These are phyloP conservation scores for Lepetodrilus schrolli DNA, from an alignment of 2,888 invertebrate species.

Conservation along the genomic window DNA sequence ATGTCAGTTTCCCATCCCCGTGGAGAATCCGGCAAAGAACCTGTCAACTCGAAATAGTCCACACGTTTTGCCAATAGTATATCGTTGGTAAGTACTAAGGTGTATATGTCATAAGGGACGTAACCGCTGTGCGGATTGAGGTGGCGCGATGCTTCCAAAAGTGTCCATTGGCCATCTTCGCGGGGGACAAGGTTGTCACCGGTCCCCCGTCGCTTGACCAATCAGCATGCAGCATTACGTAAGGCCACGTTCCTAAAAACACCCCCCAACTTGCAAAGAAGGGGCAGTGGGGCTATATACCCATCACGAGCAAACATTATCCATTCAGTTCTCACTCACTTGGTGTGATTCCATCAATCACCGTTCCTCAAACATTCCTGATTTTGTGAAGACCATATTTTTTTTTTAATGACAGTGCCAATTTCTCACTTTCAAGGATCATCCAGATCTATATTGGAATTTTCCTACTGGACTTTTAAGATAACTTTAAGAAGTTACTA, in stretches of 20 bases:
- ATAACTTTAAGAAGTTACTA: too few species aligned
- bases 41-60: background rate
- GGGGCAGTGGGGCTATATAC: background rate
- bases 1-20: background rate
- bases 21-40: background rate
- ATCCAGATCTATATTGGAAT: too few species aligned
- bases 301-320: background rate
- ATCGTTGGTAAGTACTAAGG: too few species aligned
- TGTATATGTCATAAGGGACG: background rate
- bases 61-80: too few species aligned
- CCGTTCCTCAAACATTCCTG: too few species aligned
- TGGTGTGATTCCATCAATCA: background rate
- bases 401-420: too few species aligned
- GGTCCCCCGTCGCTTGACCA: conserved; percentile 12
- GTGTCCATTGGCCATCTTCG: conserved; percentile 10
- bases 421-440: too few species aligned
- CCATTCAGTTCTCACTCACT: background rate
- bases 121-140: background rate
- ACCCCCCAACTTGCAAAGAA: background rate
- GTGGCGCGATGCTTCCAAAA: background rate
- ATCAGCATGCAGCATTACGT: conserved; percentile 26
- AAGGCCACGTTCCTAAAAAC: conserved; percentile 21
- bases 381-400: too few species aligned
- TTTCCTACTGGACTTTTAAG: too few species aligned
- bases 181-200: conserved; percentile 3